Evolutionary conservation across 2,888 invertebrate species (phyloP).

Genomic region (Podotricha telesiphe): DNA sequence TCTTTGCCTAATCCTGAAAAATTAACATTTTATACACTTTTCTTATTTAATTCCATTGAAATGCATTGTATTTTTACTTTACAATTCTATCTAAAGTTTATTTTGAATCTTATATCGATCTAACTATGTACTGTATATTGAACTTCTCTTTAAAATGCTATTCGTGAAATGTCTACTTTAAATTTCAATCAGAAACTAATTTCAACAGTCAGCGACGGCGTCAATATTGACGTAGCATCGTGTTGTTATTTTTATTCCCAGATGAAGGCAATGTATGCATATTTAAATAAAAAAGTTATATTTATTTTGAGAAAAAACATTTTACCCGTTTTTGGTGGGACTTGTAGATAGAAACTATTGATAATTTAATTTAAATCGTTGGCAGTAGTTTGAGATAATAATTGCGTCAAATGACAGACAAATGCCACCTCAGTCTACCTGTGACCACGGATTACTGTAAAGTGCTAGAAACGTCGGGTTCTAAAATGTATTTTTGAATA

Average conservation of each 20-base stretch:
- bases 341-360: not conserved
- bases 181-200: conserved; percentile 28
- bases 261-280: not conserved
- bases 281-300: not conserved
- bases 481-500: too few relatives aligned
- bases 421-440: too few relatives aligned
- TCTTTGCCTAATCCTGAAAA: too few relatives aligned
- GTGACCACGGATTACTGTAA: too few relatives aligned
- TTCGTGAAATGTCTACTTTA: conserved; percentile 10
- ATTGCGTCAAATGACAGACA: too few relatives aligned
- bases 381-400: too few relatives aligned
- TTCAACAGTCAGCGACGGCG: conserved; percentile 21
- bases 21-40: not conserved
- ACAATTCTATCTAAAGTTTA: not conserved
- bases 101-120: not conserved
- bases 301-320: not conserved
- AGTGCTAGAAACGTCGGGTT: too few relatives aligned
- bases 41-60: not conserved
- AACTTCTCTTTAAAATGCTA: conserved; percentile 13
- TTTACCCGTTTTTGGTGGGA: not conserved
- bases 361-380: too few relatives aligned
- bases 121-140: not conserved
- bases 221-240: conserved; percentile 20
- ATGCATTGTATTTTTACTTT: not conserved
- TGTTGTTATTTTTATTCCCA: conserved; percentile 16